Evolutionary conservation across 2,797 vertebrate species (phyloP).

Genomic region (Cuculus canorus): DNA sequence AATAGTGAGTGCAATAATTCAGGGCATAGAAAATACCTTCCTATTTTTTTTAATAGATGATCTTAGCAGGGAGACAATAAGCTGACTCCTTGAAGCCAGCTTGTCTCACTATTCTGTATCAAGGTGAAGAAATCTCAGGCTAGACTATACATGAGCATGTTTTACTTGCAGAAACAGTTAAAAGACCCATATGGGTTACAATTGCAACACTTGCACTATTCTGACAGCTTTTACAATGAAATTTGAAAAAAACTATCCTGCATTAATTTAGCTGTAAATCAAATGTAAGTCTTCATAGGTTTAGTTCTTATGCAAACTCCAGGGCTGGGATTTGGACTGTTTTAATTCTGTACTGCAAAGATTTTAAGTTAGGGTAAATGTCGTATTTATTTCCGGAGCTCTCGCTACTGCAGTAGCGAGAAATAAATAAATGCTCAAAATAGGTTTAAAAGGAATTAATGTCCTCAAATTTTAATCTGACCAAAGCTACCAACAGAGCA

Average conservation of each 20-base stretch:
- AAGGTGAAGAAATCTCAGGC: not conserved
- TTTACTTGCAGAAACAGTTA: conserved; percentile 18
- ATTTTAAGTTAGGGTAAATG: not conserved
- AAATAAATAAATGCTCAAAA: not conserved
- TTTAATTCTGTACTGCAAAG: not conserved
- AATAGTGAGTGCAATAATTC: not conserved
- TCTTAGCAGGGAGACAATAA: not conserved
- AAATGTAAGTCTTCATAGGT: not conserved
- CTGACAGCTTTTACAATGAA: conserved; percentile 31
- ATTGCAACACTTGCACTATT: not conserved
- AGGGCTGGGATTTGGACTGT: not conserved
- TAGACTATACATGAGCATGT: not conserved
- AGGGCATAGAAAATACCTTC: not conserved
- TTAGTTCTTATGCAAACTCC: not conserved
- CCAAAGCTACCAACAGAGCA: not conserved
- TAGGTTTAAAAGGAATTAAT: not conserved
- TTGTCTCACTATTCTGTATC: not conserved
- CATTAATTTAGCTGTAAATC: conserved; percentile 36
- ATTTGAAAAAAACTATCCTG: conserved; percentile 16
- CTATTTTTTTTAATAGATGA: not conserved
- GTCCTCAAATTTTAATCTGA: not conserved
- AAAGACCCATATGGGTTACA: not conserved
- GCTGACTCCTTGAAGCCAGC: not conserved
- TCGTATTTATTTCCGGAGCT: not conserved
- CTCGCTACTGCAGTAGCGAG: not conserved